Evolutionary conservation across 64 coral and sea anemone genomes (phyloP), one percentile per base, ranked within the genome.

Genomic region (Cladopsammia gracilis): DNA sequence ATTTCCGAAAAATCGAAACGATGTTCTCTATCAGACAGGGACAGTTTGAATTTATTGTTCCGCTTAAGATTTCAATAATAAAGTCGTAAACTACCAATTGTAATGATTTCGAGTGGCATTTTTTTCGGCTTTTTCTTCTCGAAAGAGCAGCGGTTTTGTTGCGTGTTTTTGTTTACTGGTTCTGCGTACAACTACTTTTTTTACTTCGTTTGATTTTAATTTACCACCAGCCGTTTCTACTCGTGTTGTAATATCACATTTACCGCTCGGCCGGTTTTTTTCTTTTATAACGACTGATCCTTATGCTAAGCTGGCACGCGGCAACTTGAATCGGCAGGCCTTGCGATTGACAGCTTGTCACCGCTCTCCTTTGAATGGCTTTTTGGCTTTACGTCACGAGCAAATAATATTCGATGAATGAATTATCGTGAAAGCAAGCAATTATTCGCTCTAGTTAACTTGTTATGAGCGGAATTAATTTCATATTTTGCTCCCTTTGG

Each of bases 401-500:
- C 62, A 67, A 84, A 84, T 84, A 84, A 50, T 66, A 67, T 49
- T 82, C 80, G 9, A 26, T 68, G 80, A 84, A 84, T 67, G 80
- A 49, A 49, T 84, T 67, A 24, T 62, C 44, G 7, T 19, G 46
- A 66, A 47, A 84, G 46, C 7, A 12, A 67, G 80, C 80, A 67
- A 84, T 84, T 84, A 84, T 68, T 84, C 61, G 80, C 60, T 66
- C 80, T 50, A 50, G 61, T 84, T 83, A 84, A 68, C 61, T 18
- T 62, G 62, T 67, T 84, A 84, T 67, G 44, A 67, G 45, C 25
- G 8, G 43, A 84, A 53, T 84, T 66, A 49, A 67, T 84, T 66
- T 68, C 58, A 67, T 64, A 45, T 48, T 84, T 84, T 23, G 16
- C 50, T 8, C 20, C 11, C 50, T 57, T 56, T n/a, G 50, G n/a